Conservation (phyloP, 2,888 invertebrate species). For the Macrosiphum euphorbiae region DNA sequence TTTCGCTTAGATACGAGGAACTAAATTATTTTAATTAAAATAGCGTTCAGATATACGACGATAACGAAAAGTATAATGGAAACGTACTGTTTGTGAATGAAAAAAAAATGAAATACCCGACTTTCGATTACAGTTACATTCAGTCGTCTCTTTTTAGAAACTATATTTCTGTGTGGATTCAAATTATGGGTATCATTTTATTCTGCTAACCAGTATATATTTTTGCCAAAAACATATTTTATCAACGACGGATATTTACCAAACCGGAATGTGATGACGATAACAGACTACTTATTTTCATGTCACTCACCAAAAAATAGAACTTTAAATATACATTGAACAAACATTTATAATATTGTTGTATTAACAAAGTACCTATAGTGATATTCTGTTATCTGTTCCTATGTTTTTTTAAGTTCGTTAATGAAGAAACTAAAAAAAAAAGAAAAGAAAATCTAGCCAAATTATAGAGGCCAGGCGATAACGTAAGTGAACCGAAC, state of each 20-base stretch:
- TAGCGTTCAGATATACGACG: not conserved
- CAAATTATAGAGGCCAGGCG: not conserved
- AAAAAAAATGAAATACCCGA: not conserved
- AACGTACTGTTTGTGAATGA: not conserved
- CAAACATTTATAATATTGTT: not conserved
- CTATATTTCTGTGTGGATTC: not conserved
- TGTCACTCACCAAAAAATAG: not conserved
- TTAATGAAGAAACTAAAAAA: not conserved
- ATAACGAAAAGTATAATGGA: not conserved
- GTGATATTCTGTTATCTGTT: not conserved
- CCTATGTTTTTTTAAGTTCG: not conserved
- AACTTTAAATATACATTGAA: not conserved
- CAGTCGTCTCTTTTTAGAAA: not conserved
- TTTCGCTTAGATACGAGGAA: not conserved
- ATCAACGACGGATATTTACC: not conserved
- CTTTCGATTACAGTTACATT: not conserved
- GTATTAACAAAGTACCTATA: not conserved
- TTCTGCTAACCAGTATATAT: no score
- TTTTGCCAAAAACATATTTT: not conserved
- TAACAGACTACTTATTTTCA: not conserved
- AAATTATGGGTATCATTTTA: not conserved
- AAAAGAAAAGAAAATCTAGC: not conserved
- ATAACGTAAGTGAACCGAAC: not conserved
- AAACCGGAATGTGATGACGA: not conserved
- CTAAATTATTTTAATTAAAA: constrained; percentile 2